These are phyloP conservation scores for Macrobrachium rosenbergii DNA, from an alignment of 1,140 invertebrate genomes.

Conservation along the genomic window DNA sequence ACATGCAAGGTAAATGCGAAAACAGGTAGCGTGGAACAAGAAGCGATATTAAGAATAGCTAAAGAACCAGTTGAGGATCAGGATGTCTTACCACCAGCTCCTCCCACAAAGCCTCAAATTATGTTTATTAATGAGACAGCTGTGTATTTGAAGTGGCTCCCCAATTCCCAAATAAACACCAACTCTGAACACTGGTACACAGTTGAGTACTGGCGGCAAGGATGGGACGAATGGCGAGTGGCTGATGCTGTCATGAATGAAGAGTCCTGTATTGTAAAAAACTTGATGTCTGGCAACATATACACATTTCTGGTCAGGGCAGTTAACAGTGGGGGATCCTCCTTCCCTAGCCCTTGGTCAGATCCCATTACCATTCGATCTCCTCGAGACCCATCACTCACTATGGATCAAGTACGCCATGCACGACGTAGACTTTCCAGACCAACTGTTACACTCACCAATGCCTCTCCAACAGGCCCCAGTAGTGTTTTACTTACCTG, in stretches of 20 bases:
- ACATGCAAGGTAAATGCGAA: slow-evolving; percentile 85
- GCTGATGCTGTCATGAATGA: slow-evolving; percentile 20
- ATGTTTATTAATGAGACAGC: slow-evolving; percentile 77
- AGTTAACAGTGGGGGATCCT: slow-evolving; percentile 38
- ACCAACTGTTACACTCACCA: slow-evolving; percentile 32
- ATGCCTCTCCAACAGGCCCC: slow-evolving; percentile 37
- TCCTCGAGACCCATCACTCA: slow-evolving; percentile 25
- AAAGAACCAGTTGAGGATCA: slow-evolving; percentile 7
- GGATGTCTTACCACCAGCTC: slow-evolving; percentile 25
- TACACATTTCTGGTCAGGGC: slow-evolving; percentile 55
- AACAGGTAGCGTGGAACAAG: slow-evolving; percentile 74
- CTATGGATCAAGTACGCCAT: slow-evolving; percentile 39
- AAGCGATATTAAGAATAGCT: slow-evolving; percentile 37
- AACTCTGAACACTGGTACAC: slow-evolving; percentile 34
- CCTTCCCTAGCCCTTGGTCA: slow-evolving; percentile 58
- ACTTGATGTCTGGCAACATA: slow-evolving; percentile 47
- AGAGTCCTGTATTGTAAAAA: slow-evolving; percentile 33
- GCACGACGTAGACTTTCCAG: slow-evolving; percentile 40
- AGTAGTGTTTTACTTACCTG: slow-evolving; percentile 53
- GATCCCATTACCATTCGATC: slow-evolving; percentile 33
- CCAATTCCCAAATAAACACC: slow-evolving; percentile 67
- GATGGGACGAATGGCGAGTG: slow-evolving; percentile 52
- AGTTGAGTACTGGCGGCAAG: slow-evolving; percentile 52
- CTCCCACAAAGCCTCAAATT: slow-evolving; percentile 50
- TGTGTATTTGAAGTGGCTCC: slow-evolving; percentile 86